A percentile compares a stretch with the other conserved stretches of the same genome.
Evolutionary conservation across 2,888 invertebrate species (phyloP).

Genomic region (Elegia similella): DNA sequence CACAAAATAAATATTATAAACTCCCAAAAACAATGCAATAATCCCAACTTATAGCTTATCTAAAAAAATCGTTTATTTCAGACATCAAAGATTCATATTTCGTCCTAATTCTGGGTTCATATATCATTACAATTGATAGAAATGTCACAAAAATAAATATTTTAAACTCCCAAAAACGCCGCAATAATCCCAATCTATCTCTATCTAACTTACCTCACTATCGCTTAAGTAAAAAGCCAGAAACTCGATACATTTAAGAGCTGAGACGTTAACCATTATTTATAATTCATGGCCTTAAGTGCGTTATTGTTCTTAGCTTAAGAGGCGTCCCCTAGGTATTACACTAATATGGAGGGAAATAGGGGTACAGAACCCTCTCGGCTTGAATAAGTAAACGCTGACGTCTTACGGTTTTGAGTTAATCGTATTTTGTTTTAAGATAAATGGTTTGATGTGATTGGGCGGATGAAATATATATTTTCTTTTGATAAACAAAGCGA

Average conservation of each 20-base stretch:
- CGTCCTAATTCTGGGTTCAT: too few species aligned
- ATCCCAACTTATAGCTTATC: too few species aligned
- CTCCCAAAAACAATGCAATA: too few species aligned
- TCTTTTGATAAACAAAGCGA: not conserved
- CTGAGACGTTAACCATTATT: slow-evolving; percentile 36
- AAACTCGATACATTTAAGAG: slow-evolving; percentile 3
- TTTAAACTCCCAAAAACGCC: too few species aligned
- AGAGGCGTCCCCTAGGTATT: slow-evolving; percentile 33
- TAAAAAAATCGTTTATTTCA: too few species aligned
- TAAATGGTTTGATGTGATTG: slow-evolving; percentile 11
- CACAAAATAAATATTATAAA: too few species aligned
- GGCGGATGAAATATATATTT: not conserved
- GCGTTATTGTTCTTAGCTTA: slow-evolving; percentile 49
- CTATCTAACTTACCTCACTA: not conserved
- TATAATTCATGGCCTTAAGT: slow-evolving; percentile 47
- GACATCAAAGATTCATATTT: too few species aligned
- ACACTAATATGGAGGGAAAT: slow-evolving; percentile 33
- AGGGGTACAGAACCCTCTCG: slow-evolving; percentile 14
- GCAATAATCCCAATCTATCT: too few species aligned
- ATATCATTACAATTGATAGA: too few species aligned
- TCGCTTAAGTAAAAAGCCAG: slow-evolving; percentile 1
- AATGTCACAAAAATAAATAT: too few species aligned
- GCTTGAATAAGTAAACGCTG: slow-evolving; percentile 28
- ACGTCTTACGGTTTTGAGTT: slow-evolving; percentile 19
- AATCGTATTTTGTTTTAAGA: slow-evolving; percentile 16